Conservation (phyloP, 1,140 invertebrate genomes). For the Macrotrachela quadricornifera region DNA sequence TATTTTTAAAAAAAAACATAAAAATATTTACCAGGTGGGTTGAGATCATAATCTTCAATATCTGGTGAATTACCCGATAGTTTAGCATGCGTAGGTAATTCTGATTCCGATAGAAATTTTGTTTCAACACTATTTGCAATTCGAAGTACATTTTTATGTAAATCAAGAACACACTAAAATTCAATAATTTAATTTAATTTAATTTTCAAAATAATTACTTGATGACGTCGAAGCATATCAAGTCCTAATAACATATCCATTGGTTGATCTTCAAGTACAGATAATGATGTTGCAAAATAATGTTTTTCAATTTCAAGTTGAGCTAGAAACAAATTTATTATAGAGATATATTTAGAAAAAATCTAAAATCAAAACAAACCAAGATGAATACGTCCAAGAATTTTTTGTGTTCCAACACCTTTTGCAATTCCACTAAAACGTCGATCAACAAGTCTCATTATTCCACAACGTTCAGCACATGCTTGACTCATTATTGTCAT, state of each 20-base stretch:
- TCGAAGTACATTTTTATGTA: slow-evolving; percentile 61
- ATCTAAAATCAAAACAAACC: slow-evolving; percentile 30
- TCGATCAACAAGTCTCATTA: slow-evolving; percentile 77
- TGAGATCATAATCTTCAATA: too few species aligned
- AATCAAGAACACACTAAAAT: slow-evolving; percentile 64
- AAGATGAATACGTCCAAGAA: slow-evolving; percentile 85
- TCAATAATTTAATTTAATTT: background rate
- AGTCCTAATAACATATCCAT: slow-evolving; percentile 95
- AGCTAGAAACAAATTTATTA: slow-evolving; percentile 18
- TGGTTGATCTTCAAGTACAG: slow-evolving; percentile 82
- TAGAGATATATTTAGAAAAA: background rate
- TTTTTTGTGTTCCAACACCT: slow-evolving; percentile 74
- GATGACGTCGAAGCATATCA: slow-evolving; percentile 83
- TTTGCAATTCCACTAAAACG: slow-evolving; percentile 77
- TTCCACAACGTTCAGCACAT: slow-evolving; percentile 58
- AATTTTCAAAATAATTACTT: slow-evolving; percentile 15
- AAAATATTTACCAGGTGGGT: too few species aligned
- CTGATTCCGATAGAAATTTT: slow-evolving; percentile 61
- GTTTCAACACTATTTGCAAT: slow-evolving; percentile 85
- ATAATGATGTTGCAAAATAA: slow-evolving; percentile 82
- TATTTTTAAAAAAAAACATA: too few species aligned
- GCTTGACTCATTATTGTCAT: slow-evolving; percentile 34
- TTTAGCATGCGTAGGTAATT: slow-evolving; percentile 40
- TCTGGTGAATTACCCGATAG: background rate
- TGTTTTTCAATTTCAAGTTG: slow-evolving; percentile 83